Conservation (phyloP, 1,140 invertebrate species). For the Listronotus bonariensis region DNA sequence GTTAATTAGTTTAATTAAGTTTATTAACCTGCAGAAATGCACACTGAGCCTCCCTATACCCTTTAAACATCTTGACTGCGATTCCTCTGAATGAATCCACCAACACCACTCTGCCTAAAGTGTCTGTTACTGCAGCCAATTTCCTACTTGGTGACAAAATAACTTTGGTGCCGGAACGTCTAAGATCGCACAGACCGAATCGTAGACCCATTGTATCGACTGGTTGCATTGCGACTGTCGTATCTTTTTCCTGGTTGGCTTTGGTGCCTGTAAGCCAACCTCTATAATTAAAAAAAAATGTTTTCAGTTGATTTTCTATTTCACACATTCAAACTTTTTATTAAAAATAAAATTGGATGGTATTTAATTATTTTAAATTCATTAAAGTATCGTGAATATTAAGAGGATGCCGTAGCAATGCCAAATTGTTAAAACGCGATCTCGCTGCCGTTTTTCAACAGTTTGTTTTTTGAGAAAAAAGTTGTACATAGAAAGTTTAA, state of each 20-base stretch:
- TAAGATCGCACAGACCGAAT: slow-evolving; percentile 84
- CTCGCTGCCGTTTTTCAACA: too few relatives aligned
- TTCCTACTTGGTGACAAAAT: slow-evolving; percentile 78
- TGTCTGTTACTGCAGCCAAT: slow-evolving; percentile 82
- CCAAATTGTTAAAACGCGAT: too few relatives aligned
- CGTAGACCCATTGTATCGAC: slow-evolving; percentile 70
- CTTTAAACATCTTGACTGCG: slow-evolving; percentile 88
- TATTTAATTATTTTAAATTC: too few relatives aligned
- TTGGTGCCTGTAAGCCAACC: slow-evolving; percentile 65
- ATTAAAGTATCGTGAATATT: too few relatives aligned
- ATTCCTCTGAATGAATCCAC: slow-evolving; percentile 81
- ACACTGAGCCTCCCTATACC: slow-evolving; percentile 91
- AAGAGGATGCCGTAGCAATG: too few relatives aligned
- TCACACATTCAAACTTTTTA: too few relatives aligned
- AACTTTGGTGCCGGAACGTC: slow-evolving; percentile 73
- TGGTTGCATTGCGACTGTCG: slow-evolving; percentile 58
- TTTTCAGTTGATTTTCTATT: too few relatives aligned
- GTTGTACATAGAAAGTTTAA: too few relatives aligned
- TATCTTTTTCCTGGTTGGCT: slow-evolving; percentile 56
- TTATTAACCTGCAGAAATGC: slow-evolving; percentile 74
- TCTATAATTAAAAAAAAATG: slow-evolving; percentile 52
- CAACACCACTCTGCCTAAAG: slow-evolving; percentile 83
- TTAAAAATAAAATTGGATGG: too few relatives aligned
- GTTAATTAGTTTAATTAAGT: not conserved
- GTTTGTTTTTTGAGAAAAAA: too few relatives aligned